Base-by-base conservation (phyloP, 2,888 invertebrate species). In the Pogonocherus hispidulus region DNA sequence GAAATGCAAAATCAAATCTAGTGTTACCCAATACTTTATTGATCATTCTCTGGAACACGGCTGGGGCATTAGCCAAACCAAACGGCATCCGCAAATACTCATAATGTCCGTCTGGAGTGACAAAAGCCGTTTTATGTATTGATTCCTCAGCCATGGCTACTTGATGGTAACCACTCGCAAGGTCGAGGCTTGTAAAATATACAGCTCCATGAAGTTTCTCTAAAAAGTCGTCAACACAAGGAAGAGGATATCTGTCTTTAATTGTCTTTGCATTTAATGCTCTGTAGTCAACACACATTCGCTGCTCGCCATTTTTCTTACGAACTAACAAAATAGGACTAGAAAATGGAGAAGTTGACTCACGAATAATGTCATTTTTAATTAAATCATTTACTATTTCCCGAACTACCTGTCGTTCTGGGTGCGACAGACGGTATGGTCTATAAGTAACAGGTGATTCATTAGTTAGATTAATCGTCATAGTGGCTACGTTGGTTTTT, bases 181-280 rank as follows among this genome's bases (percentile, higher is more conserved):
- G 55, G 67, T 84, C 82, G 1, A 84, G 59, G 1, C 67, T 71
- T 6, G 80, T 79, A 47, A 78, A 84, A 55, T 70, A 78, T 22
- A 62, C 66, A 20, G 75, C 73, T 3, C 73, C 75, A 5, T 67
- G 57, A 14, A 84, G 55, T 6, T 64, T 54, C 47, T 80, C 77
- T 37, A 81, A 47, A 16, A 73, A 73, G 22, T 83, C 83, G n/a
- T 80, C 76, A 8, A 83, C 76, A 16, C 76, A 69, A 1, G 81
- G 80, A 1, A 83, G 49, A 0, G 82, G 82, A 66, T 78, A 81
- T 8, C 76, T 27, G 47, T 83, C 81, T 3, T 80, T 78, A 0
- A 78, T 67, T 0, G 81, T 84, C 9, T 73, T 71, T 0, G 59
- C 35, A 70, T 84, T 85, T 1, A 84, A 57, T 16, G 57, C 64